Base-by-base conservation (phyloP, 1,140 invertebrate genomes). In the Saccostrea cuccullata region DNA sequence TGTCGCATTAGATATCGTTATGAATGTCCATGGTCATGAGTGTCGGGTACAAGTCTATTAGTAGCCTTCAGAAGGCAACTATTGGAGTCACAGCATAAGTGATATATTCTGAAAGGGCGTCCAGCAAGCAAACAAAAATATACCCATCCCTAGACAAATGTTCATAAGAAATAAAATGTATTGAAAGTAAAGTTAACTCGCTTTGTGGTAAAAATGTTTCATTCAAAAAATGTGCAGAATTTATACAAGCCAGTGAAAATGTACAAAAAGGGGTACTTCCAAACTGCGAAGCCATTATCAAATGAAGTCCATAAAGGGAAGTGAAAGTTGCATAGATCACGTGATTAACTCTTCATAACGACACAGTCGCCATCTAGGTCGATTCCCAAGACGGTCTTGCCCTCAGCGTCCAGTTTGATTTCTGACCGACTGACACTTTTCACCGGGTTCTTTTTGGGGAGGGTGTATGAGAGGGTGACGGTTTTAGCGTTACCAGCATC, bases 321-420 rank as follows among this genome's bases (percentile, higher is more conserved):
- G 58, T 64, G 15, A 6, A 64, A n/a, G 0, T n/a, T 20, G 58
- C 17, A 2, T 64, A 15, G 13, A 77, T 77, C 70, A 77, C 70
- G 70, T 77, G 70, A 77, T 77, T 36, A 77, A 77, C 70, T 77
- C 55, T 89, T 89, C 17, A 89, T 30, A 9, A 87, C 86, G 4
- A 90, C 90, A 20, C 85, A 77, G 56, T 88, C 90, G n/a, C 87
- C 85, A 30, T 88, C 64, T 15, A 90, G 47, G 88, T 90, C 90
- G 2, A 90, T 84, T 58, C 90, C 90, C 0, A 89, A 64, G 36
- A 90, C 83, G 26, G 87, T 87, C 0, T 82, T 87, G 1, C 84
- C 84, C 6, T 87, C 86, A 0, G 84, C 70, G 17, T 89, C 86
- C 2, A 90, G 84, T 47, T 89, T 89, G 0, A 90, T 82, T 84